Evolutionary conservation across 2,797 vertebrate species (phyloP).

Genomic region (Chaenodraco wilsoni): DNA sequence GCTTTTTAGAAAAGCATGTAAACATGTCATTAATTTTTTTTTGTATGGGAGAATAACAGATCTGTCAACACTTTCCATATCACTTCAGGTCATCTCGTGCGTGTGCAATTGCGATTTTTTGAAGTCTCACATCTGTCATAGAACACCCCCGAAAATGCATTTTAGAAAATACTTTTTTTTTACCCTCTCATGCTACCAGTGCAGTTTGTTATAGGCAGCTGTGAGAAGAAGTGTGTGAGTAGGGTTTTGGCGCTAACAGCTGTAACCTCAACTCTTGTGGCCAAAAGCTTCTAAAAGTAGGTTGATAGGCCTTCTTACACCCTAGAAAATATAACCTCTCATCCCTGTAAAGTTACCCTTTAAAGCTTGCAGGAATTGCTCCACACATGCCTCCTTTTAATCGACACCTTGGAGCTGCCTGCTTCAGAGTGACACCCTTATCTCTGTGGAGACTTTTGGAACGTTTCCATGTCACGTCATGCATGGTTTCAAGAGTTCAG

Average conservation of each 20-base stretch:
- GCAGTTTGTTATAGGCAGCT: conserved; percentile 59
- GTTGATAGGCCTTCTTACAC: conserved; percentile 45
- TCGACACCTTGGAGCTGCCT: conserved; percentile 32
- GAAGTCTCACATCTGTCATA: conserved; percentile 43
- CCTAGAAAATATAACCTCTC: conserved; percentile 41
- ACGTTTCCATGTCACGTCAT: conserved; percentile 59
- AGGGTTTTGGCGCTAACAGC: conserved; percentile 59
- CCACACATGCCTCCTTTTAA: conserved; percentile 33
- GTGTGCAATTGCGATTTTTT: conserved; percentile 31
- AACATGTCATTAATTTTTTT: conserved; percentile 26
- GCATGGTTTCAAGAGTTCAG: conserved; percentile 72
- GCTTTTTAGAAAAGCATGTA: conserved; percentile 46
- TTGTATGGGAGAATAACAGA: conserved; percentile 36
- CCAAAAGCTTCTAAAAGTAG: conserved; percentile 57
- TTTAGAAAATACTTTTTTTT: background rate
- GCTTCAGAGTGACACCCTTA: conserved; percentile 53
- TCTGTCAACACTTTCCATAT: conserved; percentile 59
- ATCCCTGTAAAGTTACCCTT: conserved; percentile 23
- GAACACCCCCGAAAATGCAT: conserved; percentile 40
- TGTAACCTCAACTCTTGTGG: conserved; percentile 61
- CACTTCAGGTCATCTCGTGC: conserved; percentile 45
- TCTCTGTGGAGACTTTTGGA: conserved; percentile 63
- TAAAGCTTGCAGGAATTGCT: conserved; percentile 19
- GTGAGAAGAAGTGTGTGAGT: conserved; percentile 27
- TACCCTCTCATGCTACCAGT: conserved; percentile 24